A percentile compares a stretch with the other conserved stretches of the same genome.
Evolutionary conservation across 1,140 invertebrate species (phyloP).

Genomic region (Pseudomyrmex gracilis): DNA sequence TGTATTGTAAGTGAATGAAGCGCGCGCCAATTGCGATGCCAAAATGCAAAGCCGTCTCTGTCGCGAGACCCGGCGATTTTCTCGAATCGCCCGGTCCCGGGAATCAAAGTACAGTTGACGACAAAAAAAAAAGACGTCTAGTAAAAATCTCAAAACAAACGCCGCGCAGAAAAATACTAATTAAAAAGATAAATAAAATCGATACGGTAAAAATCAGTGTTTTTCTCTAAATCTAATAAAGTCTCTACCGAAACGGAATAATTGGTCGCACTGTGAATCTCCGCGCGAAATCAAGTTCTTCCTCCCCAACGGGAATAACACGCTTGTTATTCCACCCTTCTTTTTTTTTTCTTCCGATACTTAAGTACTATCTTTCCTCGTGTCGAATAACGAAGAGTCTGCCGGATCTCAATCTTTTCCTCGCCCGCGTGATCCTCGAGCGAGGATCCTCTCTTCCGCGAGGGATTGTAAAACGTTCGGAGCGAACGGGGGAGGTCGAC

Average conservation of each 20-base stretch:
- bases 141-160: slow-evolving; percentile 13
- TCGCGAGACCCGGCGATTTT: neutral
- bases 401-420: slow-evolving; percentile 25
- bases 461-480: neutral
- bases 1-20: slow-evolving; percentile 34
- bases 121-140: neutral
- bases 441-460: neutral
- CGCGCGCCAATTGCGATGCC: slow-evolving; percentile 46
- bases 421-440: neutral
- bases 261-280: neutral
- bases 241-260: slow-evolving; percentile 1
- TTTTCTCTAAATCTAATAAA: neutral
- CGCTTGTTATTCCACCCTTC: neutral
- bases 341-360: neutral
- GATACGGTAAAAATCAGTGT: neutral
- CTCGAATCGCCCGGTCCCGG: neutral
- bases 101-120: slow-evolving; percentile 3
- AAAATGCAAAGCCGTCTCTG: slow-evolving; percentile 46
- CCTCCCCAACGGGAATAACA: neutral
- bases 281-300: neutral
- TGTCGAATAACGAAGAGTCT: slow-evolving; percentile 9
- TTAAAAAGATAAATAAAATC: slow-evolving; percentile 10
- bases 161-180: slow-evolving; percentile 1
- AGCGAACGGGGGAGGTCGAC: neutral
- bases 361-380: neutral